Evolutionary conservation across 2,797 vertebrate species (phyloP).

Genomic region (Nannoperca obscura): DNA sequence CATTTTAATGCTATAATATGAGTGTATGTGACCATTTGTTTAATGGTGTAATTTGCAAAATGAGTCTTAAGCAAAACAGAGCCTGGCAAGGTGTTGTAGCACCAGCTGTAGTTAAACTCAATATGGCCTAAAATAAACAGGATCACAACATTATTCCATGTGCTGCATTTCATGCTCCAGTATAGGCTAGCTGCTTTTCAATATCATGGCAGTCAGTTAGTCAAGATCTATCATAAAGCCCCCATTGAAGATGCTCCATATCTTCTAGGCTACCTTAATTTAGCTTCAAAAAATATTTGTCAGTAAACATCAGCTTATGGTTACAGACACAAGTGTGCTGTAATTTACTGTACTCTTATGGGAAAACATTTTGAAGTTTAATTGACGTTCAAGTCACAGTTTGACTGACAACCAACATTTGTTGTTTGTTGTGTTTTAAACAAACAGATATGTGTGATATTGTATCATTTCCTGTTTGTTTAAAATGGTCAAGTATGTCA

Average conservation of each 20-base stretch:
- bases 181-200: not conserved
- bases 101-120: not conserved
- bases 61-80: not conserved
- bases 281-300: not conserved
- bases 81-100: not conserved
- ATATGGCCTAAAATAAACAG: not conserved
- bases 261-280: not conserved
- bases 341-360: no score
- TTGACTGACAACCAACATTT: not conserved
- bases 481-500: not conserved
- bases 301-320: not conserved
- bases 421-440: no score
- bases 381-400: not conserved
- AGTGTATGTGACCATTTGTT: conserved; percentile 5
- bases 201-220: not conserved
- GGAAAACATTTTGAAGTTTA: not conserved
- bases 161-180: not conserved
- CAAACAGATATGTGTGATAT: not conserved
- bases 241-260: not conserved
- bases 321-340: not conserved
- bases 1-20: not conserved
- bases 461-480: not conserved
- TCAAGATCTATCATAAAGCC: not conserved
- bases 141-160: not conserved
- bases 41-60: not conserved